These are phyloP conservation scores for Neomicropteryx cornuta DNA, from an alignment of 1,140 invertebrate genomes.

Conservation along the genomic window DNA sequence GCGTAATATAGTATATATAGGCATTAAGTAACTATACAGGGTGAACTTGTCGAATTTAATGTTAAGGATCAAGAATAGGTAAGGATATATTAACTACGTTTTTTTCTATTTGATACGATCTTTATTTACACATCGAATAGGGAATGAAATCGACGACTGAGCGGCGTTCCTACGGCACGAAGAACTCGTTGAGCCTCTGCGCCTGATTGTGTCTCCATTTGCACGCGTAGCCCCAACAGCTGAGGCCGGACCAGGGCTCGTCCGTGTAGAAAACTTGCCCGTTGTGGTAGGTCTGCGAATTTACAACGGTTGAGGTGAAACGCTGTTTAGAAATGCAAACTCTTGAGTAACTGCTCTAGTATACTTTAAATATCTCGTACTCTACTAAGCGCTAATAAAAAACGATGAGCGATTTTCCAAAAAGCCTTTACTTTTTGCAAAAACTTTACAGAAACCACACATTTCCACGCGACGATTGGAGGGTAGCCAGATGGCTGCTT, in stretches of 20 bases:
- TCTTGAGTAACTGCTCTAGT: not conserved
- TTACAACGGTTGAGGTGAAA: not conserved
- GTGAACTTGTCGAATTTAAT: too few relatives aligned
- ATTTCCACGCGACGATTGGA: too few relatives aligned
- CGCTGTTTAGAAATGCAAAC: not conserved
- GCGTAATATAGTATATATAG: too few relatives aligned
- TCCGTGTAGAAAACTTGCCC: slow-evolving; percentile 35
- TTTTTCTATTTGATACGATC: too few relatives aligned
- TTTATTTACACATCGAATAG: too few relatives aligned
- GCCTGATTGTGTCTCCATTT: slow-evolving; percentile 36
- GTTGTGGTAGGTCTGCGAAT: slow-evolving; percentile 31
- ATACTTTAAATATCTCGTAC: not conserved
- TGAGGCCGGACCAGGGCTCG: slow-evolving; percentile 34
- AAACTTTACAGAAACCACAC: too few relatives aligned
- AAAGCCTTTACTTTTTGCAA: not conserved
- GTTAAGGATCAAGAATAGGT: too few relatives aligned
- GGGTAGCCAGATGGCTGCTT: too few relatives aligned
- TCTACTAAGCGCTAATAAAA: not conserved
- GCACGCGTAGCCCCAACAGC: slow-evolving; percentile 34
- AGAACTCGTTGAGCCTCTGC: slow-evolving; percentile 28
- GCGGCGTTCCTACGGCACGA: too few relatives aligned
- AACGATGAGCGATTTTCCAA: not conserved
- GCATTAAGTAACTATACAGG: too few relatives aligned
- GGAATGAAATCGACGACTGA: too few relatives aligned
- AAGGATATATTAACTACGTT: too few relatives aligned